These are phyloP conservation scores for Lutraria rhynchaena DNA, from an alignment of 1,140 invertebrate genomes.

Conservation along the genomic window DNA sequence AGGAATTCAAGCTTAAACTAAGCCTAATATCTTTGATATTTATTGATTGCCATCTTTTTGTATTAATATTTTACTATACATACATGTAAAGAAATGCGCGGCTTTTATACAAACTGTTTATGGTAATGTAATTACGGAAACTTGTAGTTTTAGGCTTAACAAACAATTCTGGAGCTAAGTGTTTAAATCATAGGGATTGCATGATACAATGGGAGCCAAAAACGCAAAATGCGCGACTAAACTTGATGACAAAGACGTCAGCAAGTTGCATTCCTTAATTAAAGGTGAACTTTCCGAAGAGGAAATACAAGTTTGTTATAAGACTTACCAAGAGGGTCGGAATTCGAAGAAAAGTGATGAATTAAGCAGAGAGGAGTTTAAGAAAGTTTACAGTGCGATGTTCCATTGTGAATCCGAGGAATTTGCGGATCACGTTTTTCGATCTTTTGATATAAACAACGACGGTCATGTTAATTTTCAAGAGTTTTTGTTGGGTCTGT, in stretches of 20 bases:
- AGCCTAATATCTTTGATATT: no score
- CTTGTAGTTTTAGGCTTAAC: no score
- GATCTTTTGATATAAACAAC: conserved; percentile 68
- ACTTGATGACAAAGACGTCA: conserved; percentile 36
- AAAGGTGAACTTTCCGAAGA: conserved; percentile 51
- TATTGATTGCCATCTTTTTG: no score
- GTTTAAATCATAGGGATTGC: no score
- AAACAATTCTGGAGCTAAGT: no score
- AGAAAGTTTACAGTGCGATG: conserved; percentile 61
- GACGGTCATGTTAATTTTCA: conserved; percentile 70
- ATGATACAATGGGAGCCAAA: conserved; percentile 56
- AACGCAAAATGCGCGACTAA: conserved; percentile 10
- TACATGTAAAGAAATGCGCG: no score
- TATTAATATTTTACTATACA: no score
- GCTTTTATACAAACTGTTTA: no score
- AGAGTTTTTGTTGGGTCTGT: conserved; percentile 70
- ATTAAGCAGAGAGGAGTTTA: conserved; percentile 58
- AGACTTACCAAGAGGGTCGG: conserved; percentile 27
- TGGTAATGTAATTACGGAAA: no score
- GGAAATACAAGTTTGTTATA: conserved; percentile 50
- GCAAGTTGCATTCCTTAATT: conserved; percentile 31
- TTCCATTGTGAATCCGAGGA: conserved; percentile 61
- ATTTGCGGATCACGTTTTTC: conserved; percentile 67
- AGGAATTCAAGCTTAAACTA: no score
- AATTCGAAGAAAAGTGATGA: conserved; percentile 18